Evolutionary conservation across 2,797 vertebrate species (phyloP), one percentile per base, ranked within the genome.

Genomic region (Cyprinella venusta): DNA sequence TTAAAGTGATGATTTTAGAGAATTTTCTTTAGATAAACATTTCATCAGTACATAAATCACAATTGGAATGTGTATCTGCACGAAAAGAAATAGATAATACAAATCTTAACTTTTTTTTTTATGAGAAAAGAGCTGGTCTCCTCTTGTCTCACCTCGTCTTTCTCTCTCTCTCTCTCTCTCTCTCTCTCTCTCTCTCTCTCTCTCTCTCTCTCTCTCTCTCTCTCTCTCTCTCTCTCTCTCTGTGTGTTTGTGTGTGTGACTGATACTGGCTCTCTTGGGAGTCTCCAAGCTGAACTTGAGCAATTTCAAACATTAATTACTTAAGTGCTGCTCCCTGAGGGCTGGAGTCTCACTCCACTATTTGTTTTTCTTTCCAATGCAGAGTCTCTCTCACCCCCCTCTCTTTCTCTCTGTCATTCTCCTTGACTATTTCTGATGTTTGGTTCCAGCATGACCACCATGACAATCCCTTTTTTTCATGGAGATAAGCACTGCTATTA

Each of bases 271-370:
- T 85, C 69, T 79, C 79, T 54, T 1, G 85, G n/a, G 80, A 83
- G 36, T 38, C 71, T 52, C 68, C 0, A 3, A 71, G 74, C 71
- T 84, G 71, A 83, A 85, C 85, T 79, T 86, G 72, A 88, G 77
- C 84, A 83, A 84, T 87, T 88, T 86, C 63, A 86, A 87, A 83
- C 72, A 85, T 88, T 89, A 90, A 89, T 90, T 88, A 90, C 87
- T 80, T 88, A 90, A 90, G 88, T 86, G 85, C 69, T 83, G 15
- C 78, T 87, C 77, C 86, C 82, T 61, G 64, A 56, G 86, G 80
- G 75, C 59, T 70, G 50, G 1, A 38, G 72, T 61, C 56, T 56
- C 61, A 69, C 42, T 61, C 63, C 61, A 69, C 64, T 76, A 69
- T 90, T 88, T 86, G 79, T 87, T 86, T 87, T 88, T 8, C 48